Percentiles rank a stretch among this genome's conserved stretches.
Conservation (phyloP, 1,140 invertebrate genomes). For the Micrasema longulum region DNA sequence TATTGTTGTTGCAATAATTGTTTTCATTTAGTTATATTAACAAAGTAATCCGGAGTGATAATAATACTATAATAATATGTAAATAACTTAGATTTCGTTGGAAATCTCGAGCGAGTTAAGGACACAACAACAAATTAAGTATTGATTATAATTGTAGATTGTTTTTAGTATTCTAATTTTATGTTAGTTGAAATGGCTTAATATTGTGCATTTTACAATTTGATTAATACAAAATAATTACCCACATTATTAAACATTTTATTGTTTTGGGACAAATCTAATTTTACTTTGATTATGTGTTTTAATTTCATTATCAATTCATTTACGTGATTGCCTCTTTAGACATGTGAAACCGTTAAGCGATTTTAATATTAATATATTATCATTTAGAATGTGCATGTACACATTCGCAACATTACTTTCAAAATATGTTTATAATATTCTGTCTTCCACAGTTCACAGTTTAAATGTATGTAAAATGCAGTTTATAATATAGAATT, state of each 20-base stretch:
- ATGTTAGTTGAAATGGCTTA: constrained; percentile 9
- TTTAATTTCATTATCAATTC: too few relatives aligned
- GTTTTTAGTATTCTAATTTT: constrained; percentile 11
- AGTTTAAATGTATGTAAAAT: too few relatives aligned
- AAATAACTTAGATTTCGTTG: constrained; percentile 23
- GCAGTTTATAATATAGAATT: too few relatives aligned
- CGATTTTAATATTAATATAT: too few relatives aligned
- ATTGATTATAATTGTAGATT: constrained; percentile 1
- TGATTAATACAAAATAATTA: too few relatives aligned
- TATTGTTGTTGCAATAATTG: constrained; percentile 24
- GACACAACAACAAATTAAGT: constrained; percentile 16
- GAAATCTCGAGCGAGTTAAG: constrained; percentile 13
- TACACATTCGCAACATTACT: too few relatives aligned
- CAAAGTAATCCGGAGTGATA: constrained; percentile 24
- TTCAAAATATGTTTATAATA: too few relatives aligned
- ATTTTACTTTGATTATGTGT: neutral
- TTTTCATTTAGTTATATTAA: constrained; percentile 19
- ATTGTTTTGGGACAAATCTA: neutral
- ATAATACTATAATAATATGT: constrained; percentile 17
- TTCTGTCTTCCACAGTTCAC: too few relatives aligned
- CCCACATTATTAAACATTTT: too few relatives aligned
- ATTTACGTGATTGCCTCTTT: too few relatives aligned
- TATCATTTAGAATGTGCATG: too few relatives aligned
- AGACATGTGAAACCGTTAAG: too few relatives aligned
- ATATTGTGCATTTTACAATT: constrained; percentile 11